phyloP scores from a whole-genome alignment of 2,113 vertebrate genomes.

The Rhinolophus sinicus region DNA sequence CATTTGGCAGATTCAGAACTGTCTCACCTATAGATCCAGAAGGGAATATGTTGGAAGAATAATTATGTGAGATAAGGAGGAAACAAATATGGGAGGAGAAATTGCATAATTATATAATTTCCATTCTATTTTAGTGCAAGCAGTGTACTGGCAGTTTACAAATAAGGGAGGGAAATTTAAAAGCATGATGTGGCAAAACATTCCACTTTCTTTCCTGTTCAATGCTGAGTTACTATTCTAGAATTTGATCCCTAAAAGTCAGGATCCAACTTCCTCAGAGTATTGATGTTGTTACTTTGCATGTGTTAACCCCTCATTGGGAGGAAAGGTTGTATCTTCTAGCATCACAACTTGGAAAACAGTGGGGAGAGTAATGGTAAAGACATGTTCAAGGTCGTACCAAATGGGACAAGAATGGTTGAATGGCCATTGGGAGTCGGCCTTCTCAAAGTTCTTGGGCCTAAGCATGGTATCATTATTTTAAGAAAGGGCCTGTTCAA shows the following conservation, averaged over 20 bases:
- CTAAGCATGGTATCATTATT: conserved; percentile 6
- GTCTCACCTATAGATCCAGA: not conserved
- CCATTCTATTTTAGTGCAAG: not conserved
- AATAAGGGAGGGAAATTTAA: not conserved
- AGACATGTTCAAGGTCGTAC: not conserved
- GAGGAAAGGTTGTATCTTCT: not conserved
- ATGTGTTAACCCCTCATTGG: not conserved
- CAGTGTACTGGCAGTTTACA: not conserved
- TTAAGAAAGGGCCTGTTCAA: conserved; percentile 23
- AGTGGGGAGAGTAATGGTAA: not conserved
- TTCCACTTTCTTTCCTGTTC: not conserved
- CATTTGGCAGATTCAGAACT: not conserved
- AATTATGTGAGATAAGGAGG: not conserved
- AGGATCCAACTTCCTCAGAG: not conserved
- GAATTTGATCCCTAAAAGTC: not conserved
- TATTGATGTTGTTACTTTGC: not conserved
- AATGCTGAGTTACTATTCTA: not conserved
- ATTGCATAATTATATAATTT: conserved; percentile 3
- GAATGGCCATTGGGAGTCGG: not conserved
- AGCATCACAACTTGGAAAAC: not conserved
- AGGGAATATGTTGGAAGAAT: not conserved
- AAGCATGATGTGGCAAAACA: not conserved
- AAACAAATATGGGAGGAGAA: not conserved
- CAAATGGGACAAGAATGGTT: not conserved
- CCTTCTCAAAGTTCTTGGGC: not conserved